A percentile compares a stretch with the other conserved stretches of the same genome.
Conservation (phyloP, 2,113 vertebrate species). For the Pristiophorus japonicus region DNA sequence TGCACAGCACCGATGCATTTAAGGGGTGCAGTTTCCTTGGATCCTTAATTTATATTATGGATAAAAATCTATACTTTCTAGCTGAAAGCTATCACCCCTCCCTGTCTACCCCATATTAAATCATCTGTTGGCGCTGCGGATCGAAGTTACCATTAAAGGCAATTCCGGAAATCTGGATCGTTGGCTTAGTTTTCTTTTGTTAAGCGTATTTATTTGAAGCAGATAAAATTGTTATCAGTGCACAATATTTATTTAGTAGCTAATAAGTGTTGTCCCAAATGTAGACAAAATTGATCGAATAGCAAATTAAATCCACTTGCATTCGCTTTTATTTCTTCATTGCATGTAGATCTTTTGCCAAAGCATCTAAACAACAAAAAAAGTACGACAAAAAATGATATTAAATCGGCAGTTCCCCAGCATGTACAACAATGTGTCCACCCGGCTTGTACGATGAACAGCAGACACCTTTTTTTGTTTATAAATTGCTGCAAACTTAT, state of each 20-base stretch:
- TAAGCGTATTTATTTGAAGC: background rate
- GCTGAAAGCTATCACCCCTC: background rate
- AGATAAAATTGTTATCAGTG: background rate
- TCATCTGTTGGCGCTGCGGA: slow-evolving; percentile 28
- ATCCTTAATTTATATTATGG: background rate
- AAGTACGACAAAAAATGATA: background rate
- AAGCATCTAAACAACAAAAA: background rate
- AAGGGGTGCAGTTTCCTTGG: background rate
- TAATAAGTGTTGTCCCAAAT: background rate
- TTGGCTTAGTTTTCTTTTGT: background rate
- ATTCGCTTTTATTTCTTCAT: background rate
- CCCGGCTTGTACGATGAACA: background rate
- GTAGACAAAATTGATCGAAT: background rate
- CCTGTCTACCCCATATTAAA: slow-evolving; percentile 20
- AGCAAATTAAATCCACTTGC: background rate
- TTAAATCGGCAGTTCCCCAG: background rate
- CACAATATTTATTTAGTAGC: background rate
- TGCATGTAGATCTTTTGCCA: slow-evolving; percentile 7
- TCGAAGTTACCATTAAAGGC: slow-evolving; percentile 20
- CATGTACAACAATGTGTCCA: slow-evolving; percentile 24
- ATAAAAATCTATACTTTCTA: background rate
- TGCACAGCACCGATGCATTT: background rate
- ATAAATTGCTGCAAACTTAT: background rate
- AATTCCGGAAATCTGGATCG: slow-evolving; percentile 28
- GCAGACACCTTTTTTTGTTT: background rate